phyloP scores from a whole-genome alignment of 1,140 invertebrate species.

The Drosophila melanica region DNA sequence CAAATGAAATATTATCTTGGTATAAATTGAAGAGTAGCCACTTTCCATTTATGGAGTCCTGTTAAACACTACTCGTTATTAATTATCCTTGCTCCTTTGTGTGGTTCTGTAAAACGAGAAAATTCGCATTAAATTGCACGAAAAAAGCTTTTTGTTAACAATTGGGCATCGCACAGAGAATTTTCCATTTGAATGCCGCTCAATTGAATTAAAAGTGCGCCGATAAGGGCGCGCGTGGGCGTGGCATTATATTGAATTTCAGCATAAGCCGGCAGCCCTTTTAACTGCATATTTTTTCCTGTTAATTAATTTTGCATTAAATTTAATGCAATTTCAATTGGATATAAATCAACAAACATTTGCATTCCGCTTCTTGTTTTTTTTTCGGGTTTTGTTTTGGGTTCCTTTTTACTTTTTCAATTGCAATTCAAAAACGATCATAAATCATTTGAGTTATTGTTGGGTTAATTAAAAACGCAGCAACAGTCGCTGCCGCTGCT shows the following conservation, averaged over 20 bases:
- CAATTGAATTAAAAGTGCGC: conserved; percentile 39
- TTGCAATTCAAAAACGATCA: conserved; percentile 29
- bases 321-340: conserved; percentile 39
- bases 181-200: conserved; percentile 33
- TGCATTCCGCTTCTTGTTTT: conserved; percentile 19
- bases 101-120: not conserved
- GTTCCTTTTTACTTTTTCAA: conserved; percentile 15
- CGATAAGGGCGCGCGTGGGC: conserved; percentile 16
- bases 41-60: not conserved
- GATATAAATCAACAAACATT: conserved; percentile 39
- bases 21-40: too few relatives aligned
- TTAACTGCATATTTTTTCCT: conserved; percentile 1
- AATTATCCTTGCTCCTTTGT: not conserved
- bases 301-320: conserved; percentile 49
- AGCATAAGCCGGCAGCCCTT: conserved; percentile 1
- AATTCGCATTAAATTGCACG: conserved; percentile 1
- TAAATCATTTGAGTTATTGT: conserved; percentile 41
- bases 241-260: conserved; percentile 36
- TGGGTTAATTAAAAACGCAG: conserved; percentile 38
- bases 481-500: not conserved
- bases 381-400: not conserved
- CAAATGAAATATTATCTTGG: too few relatives aligned
- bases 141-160: conserved; percentile 34
- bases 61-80: not conserved
- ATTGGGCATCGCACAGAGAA: conserved; percentile 20